A percentile compares a stretch with the other conserved stretches of the same genome.
Conservation (phyloP, 2,797 vertebrate genomes). For the Psittacula echo region DNA sequence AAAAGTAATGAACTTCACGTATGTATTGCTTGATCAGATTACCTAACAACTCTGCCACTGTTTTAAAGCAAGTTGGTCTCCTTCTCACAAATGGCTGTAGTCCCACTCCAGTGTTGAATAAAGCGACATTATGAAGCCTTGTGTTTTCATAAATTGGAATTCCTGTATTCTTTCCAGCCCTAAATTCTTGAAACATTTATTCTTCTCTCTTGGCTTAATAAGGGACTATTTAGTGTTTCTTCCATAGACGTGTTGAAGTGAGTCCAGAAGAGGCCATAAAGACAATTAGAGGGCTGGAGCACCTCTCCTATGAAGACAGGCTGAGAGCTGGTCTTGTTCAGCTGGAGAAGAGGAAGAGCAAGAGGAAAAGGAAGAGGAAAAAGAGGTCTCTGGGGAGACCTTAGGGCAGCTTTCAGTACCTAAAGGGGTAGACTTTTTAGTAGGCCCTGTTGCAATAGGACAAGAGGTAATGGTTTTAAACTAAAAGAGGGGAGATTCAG, state of each 20-base stretch:
- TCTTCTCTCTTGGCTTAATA: background rate
- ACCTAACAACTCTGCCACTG: background rate
- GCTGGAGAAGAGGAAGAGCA: background rate
- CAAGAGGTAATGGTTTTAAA: background rate
- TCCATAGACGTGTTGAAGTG: background rate
- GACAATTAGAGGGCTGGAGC: too few relatives aligned
- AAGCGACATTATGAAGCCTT: background rate
- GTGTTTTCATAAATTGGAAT: background rate
- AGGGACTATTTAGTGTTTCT: background rate
- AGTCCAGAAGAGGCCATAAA: background rate
- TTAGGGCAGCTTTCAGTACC: too few relatives aligned
- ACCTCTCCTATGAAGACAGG: too few relatives aligned
- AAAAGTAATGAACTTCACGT: background rate
- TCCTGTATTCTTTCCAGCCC: background rate
- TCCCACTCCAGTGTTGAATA: background rate
- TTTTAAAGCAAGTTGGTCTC: background rate
- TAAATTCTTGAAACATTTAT: background rate
- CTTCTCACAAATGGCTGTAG: background rate
- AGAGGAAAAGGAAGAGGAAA: too few relatives aligned
- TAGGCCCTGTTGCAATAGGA: background rate
- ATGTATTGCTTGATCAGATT: background rate
- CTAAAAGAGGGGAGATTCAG: background rate
- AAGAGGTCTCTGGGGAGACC: accelerated
- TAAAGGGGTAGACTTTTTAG: background rate
- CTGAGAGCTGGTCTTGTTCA: background rate